Evolutionary conservation across 1,140 invertebrate species (phyloP).

Genomic region (Rhyzopertha dominica): DNA sequence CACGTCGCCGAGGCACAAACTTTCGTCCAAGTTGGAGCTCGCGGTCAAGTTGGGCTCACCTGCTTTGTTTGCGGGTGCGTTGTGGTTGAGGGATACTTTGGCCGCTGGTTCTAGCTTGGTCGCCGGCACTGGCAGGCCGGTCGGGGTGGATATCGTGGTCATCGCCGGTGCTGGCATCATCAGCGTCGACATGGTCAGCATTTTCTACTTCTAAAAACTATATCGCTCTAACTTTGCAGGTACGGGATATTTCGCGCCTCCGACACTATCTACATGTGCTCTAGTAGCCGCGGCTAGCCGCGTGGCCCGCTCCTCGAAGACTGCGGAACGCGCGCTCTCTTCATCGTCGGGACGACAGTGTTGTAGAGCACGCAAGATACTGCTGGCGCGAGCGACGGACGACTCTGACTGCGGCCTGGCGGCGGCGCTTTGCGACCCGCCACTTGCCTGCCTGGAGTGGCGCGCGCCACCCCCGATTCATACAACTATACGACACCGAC

Average conservation of each 20-base stretch:
- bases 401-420: slow-evolving; percentile 41
- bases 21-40: background rate
- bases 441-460: slow-evolving; percentile 28
- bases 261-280: slow-evolving; percentile 18
- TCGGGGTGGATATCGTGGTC: slow-evolving; percentile 34
- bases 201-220: slow-evolving; percentile 18
- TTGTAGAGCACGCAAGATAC: slow-evolving; percentile 30
- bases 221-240: slow-evolving; percentile 19
- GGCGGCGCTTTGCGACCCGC: slow-evolving; percentile 37
- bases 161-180: slow-evolving; percentile 44
- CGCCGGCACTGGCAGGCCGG: slow-evolving; percentile 36
- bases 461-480: slow-evolving; percentile 14
- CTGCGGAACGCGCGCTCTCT: slow-evolving; percentile 37
- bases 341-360: slow-evolving; percentile 35
- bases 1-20: slow-evolving; percentile 27
- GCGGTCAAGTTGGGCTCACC: slow-evolving; percentile 25
- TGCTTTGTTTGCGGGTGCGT: slow-evolving; percentile 32
- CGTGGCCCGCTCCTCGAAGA: slow-evolving; percentile 41
- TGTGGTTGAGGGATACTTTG: slow-evolving; percentile 35
- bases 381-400: slow-evolving; percentile 36
- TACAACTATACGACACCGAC: no score
- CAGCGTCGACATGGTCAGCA: slow-evolving; percentile 43
- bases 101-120: slow-evolving; percentile 37
- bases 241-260: slow-evolving; percentile 30
- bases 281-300: slow-evolving; percentile 32